A percentile compares a stretch with the other conserved stretches of the same genome.
These are phyloP conservation scores for Crax fasciolata DNA, from an alignment of 2,797 vertebrate species.

Conservation along the genomic window DNA sequence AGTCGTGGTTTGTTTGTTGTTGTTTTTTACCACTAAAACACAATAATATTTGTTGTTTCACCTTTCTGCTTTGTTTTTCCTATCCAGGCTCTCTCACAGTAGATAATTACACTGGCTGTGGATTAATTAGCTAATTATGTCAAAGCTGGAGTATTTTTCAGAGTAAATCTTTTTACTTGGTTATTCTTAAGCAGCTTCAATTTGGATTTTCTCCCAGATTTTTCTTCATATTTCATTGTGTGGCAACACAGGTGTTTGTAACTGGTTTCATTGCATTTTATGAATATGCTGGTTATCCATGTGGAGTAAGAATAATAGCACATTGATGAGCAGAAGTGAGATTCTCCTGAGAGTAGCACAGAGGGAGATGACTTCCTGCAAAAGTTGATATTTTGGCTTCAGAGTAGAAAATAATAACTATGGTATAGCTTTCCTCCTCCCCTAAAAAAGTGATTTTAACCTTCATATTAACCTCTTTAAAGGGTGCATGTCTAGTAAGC, in stretches of 20 bases:
- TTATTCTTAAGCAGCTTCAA: background rate
- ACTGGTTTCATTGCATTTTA: background rate
- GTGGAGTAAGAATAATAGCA: background rate
- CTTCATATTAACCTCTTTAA: background rate
- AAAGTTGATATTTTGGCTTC: background rate
- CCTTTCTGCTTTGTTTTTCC: background rate
- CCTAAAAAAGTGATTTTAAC: background rate
- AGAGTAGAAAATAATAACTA: background rate
- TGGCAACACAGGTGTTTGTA: background rate
- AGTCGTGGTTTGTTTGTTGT: background rate
- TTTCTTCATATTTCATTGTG: background rate
- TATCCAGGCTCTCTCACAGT: background rate
- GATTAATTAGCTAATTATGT: conserved; percentile 61
- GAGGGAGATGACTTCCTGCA: background rate
- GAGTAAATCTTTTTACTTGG: conserved; percentile 25
- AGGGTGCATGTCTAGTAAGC: background rate
- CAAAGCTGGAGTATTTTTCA: conserved; percentile 8
- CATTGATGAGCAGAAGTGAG: background rate
- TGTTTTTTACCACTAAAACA: background rate
- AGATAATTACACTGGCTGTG: conserved; percentile 21
- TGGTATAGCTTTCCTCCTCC: background rate
- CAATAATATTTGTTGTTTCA: background rate
- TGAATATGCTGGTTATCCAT: background rate
- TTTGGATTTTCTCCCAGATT: background rate
- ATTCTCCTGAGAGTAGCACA: background rate